Percentiles rank a stretch among this genome's conserved stretches.
phyloP scores from a whole-genome alignment of 2,113 vertebrate genomes.

The Pollimyrus isidori region DNA sequence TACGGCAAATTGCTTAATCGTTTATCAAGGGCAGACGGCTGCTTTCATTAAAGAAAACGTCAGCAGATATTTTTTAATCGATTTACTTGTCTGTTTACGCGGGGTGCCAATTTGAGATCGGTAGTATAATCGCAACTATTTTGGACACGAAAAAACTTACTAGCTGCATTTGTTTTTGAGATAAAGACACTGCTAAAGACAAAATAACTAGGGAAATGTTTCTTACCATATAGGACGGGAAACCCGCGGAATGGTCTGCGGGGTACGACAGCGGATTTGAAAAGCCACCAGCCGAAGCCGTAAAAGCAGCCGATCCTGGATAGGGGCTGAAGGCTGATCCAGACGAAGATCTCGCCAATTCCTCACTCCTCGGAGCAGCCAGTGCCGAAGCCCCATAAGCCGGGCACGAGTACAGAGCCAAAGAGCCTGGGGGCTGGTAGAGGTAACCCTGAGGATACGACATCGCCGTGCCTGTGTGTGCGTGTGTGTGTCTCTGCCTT shows the following conservation, averaged over 20 bases:
- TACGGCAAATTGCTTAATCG: slow-evolving; percentile 1
- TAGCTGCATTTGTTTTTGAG: neutral
- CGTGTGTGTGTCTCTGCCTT: slow-evolving; percentile 29
- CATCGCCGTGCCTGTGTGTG: slow-evolving; percentile 70
- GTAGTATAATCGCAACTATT: neutral
- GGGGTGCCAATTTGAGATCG: neutral
- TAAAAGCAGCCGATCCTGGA: slow-evolving; percentile 93
- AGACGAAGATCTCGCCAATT: slow-evolving; percentile 86
- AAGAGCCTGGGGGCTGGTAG: slow-evolving; percentile 94
- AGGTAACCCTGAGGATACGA: slow-evolving; percentile 99
- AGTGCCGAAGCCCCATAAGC: slow-evolving; percentile 87
- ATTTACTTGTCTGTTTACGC: neutral
- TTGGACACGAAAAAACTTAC: neutral
- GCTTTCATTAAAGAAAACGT: neutral
- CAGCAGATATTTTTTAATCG: neutral
- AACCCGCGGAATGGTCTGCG: slow-evolving; percentile 80
- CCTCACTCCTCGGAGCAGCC: slow-evolving; percentile 87
- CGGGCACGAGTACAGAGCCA: slow-evolving; percentile 95
- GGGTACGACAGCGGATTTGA: slow-evolving; percentile 87
- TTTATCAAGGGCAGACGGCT: neutral
- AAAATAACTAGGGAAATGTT: neutral
- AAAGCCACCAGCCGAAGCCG: slow-evolving; percentile 82
- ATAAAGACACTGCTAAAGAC: neutral
- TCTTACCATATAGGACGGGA: slow-evolving; percentile 96
- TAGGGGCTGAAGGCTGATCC: slow-evolving; percentile 96